Percentiles rank a stretch among this genome's conserved stretches.
phyloP scores from a whole-genome alignment of 2,888 invertebrate species.

The Cataglyphis rosenhaueri region DNA sequence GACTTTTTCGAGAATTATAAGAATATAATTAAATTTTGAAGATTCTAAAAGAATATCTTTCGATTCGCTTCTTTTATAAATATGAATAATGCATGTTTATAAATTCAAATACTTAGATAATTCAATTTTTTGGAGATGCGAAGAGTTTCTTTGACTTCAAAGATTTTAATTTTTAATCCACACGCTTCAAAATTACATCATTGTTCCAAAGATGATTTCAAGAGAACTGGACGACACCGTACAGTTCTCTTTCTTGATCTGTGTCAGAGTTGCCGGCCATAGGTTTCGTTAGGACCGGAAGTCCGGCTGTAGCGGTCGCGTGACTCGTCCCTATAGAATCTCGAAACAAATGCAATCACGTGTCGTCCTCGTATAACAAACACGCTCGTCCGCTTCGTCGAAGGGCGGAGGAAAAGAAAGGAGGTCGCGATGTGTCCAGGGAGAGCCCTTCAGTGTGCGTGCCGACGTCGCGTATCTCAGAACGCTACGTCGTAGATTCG shows the following conservation, averaged over 20 bases:
- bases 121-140: not conserved
- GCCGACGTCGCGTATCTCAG: constrained; percentile 75
- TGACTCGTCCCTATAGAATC: constrained; percentile 67
- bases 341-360: constrained; percentile 66
- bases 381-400: constrained; percentile 36
- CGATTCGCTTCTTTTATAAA: not conserved
- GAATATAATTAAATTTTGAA: not conserved
- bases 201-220: not conserved
- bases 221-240: not conserved
- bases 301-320: constrained; percentile 64
- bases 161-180: not conserved
- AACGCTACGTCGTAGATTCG: constrained; percentile 70
- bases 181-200: not conserved
- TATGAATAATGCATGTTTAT: not conserved
- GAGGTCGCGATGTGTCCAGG: constrained; percentile 20
- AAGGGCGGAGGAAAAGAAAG: constrained; percentile 12
- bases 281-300: constrained; percentile 60
- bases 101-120: not conserved
- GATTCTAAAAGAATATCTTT: not conserved
- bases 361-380: constrained; percentile 59
- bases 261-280: constrained; percentile 23
- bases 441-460: constrained; percentile 65
- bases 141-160: not conserved
- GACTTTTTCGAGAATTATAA: not conserved
- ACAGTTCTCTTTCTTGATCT: constrained; percentile 8